phyloP scores from a whole-genome alignment of 2,888 invertebrate genomes.

The Opisthograptis luteolata region DNA sequence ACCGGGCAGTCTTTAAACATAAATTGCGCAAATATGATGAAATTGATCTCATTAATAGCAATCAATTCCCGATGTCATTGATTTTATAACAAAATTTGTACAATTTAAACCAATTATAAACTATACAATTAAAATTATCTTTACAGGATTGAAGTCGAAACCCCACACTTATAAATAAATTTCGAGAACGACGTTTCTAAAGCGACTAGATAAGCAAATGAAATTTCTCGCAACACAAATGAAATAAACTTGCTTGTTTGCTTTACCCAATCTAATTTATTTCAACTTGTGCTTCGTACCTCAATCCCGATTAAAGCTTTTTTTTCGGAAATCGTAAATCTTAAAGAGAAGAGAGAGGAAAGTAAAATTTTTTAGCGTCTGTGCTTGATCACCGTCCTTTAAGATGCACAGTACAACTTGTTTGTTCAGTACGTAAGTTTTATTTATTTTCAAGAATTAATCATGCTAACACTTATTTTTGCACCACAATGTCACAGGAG shows the following conservation, averaged over 20 bases:
- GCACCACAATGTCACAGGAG: no score
- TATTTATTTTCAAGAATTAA: background rate
- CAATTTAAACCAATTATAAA: background rate
- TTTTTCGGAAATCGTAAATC: constrained; percentile 35
- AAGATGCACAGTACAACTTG: background rate
- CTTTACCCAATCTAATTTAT: constrained; percentile 33
- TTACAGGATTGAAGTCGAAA: constrained; percentile 4
- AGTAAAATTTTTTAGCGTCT: constrained; percentile 36
- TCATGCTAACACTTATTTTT: no score
- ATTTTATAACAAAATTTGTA: background rate
- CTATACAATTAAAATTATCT: background rate
- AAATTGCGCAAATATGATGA: constrained; percentile 27
- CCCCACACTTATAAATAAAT: constrained; percentile 19
- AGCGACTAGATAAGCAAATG: constrained; percentile 28
- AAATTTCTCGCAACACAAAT: constrained; percentile 28
- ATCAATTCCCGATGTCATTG: background rate
- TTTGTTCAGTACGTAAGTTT: constrained; percentile 12
- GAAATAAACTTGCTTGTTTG: constrained; percentile 31
- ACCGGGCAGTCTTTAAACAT: constrained; percentile 32
- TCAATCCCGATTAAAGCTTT: constrained; percentile 30
- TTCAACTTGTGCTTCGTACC: constrained; percentile 31
- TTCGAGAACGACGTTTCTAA: constrained; percentile 18
- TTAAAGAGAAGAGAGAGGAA: constrained; percentile 33
- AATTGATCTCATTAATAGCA: constrained; percentile 13
- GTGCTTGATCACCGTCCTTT: constrained; percentile 35